Conservation (phyloP, 2,888 invertebrate genomes). For the Chaetoderma sp. region DNA sequence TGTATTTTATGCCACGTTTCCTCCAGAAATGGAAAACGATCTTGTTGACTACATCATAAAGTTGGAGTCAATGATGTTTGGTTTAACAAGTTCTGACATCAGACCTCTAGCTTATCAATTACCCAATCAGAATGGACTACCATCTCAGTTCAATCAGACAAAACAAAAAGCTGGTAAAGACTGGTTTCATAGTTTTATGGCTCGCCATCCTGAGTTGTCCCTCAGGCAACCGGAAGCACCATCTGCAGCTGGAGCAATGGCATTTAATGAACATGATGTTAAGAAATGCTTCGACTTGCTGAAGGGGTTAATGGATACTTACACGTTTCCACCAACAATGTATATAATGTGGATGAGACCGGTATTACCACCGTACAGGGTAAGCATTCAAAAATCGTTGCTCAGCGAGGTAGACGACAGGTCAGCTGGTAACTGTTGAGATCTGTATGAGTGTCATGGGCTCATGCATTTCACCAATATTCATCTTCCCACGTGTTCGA, state of each 20-base stretch:
- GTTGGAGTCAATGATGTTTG: constrained; percentile 10
- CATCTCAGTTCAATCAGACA: constrained; percentile 13
- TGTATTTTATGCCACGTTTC: no score
- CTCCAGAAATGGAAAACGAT: no score
- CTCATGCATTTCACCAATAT: neutral
- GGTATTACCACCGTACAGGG: neutral
- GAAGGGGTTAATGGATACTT: neutral
- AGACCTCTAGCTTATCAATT: constrained; percentile 8
- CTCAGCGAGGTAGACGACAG: neutral
- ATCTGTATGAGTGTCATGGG: neutral
- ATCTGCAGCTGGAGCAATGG: constrained; percentile 14
- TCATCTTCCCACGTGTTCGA: neutral
- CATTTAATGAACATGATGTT: constrained; percentile 17
- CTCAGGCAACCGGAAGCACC: constrained; percentile 15
- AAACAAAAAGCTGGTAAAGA: constrained; percentile 10
- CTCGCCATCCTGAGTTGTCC: constrained; percentile 3
- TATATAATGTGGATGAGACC: neutral
- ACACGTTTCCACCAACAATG: neutral
- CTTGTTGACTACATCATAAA: no score
- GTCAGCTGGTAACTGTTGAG: no score
- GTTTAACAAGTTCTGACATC: constrained; percentile 7
- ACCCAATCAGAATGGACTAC: constrained; percentile 6
- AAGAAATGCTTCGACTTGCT: constrained; percentile 18
- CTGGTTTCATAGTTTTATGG: constrained; percentile 8
- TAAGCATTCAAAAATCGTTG: neutral